Conservation (phyloP, 2,888 invertebrate genomes). For the Callosobruchus maculatus region DNA sequence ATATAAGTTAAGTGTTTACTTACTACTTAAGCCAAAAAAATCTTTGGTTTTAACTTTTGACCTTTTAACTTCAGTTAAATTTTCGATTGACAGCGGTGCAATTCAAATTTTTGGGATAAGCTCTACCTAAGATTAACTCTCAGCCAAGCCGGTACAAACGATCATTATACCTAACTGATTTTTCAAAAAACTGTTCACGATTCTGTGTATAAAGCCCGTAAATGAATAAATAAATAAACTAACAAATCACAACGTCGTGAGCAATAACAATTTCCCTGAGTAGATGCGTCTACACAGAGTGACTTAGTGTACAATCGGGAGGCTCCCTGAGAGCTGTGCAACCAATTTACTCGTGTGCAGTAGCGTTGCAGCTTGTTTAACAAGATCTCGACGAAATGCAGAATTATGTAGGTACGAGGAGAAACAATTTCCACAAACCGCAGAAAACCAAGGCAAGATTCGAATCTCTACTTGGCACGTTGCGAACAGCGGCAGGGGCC, state of each 20-base stretch:
- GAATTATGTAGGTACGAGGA: neutral
- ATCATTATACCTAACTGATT: too few relatives aligned
- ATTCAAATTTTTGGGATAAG: too few relatives aligned
- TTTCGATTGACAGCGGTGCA: too few relatives aligned
- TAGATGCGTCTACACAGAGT: neutral
- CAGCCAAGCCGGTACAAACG: too few relatives aligned
- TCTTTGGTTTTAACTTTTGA: too few relatives aligned
- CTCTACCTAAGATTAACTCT: too few relatives aligned
- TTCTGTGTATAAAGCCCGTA: neutral
- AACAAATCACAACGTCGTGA: neutral
- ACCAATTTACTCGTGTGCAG: neutral
- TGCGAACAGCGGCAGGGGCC: neutral
- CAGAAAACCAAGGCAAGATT: neutral
- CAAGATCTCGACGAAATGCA: neutral
- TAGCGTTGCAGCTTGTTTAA: neutral
- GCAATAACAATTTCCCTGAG: neutral
- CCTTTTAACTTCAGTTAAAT: too few relatives aligned
- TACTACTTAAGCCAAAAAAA: too few relatives aligned
- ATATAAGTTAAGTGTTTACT: too few relatives aligned
- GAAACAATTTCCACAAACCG: neutral
- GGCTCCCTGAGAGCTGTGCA: neutral
- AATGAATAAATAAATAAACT: neutral
- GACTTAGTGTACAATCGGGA: neutral
- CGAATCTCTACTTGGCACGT: neutral
- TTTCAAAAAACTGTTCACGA: too few relatives aligned